A percentile compares a stretch with the other conserved stretches of the same genome.
phyloP scores from a whole-genome alignment of 2,888 invertebrate species.

The Strigamia crassipes region DNA sequence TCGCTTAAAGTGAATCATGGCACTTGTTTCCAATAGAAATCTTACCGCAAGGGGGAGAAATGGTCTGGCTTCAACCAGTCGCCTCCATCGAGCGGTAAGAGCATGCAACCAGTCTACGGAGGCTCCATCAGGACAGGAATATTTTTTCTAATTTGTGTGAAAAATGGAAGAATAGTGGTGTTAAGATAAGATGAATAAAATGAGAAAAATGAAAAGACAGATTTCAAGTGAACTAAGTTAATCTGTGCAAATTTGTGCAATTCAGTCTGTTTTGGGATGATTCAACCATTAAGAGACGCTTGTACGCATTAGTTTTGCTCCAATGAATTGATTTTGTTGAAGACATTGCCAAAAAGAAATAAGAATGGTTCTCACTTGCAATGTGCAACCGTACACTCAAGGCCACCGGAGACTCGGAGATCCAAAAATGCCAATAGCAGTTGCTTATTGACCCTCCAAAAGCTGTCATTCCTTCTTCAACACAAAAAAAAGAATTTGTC shows the following conservation, averaged over 20 bases:
- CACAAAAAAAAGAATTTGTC: too few relatives aligned
- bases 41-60: conserved; percentile 48
- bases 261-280: too few relatives aligned
- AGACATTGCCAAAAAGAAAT: neutral
- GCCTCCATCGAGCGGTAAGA: conserved; percentile 47
- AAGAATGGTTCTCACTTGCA: neutral
- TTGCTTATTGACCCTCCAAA: too few relatives aligned
- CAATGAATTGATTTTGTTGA: neutral
- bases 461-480: too few relatives aligned
- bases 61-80: conserved; percentile 44
- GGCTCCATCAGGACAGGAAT: conserved; percentile 44
- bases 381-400: neutral
- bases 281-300: neutral
- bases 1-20: neutral
- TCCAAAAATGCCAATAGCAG: too few relatives aligned
- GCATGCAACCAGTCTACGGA: conserved; percentile 46
- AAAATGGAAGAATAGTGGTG: neutral
- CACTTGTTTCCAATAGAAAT: neutral
- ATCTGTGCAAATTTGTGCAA: neutral
- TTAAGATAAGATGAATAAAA: neutral
- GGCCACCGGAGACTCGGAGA: too few relatives aligned
- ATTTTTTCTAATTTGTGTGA: conserved; percentile 33
- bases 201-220: neutral
- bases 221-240: neutral
- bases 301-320: neutral